Percentiles rank a stretch among this genome's conserved stretches.
Conservation (phyloP, 1,140 invertebrate genomes). For the Leptopilina boulardi region DNA sequence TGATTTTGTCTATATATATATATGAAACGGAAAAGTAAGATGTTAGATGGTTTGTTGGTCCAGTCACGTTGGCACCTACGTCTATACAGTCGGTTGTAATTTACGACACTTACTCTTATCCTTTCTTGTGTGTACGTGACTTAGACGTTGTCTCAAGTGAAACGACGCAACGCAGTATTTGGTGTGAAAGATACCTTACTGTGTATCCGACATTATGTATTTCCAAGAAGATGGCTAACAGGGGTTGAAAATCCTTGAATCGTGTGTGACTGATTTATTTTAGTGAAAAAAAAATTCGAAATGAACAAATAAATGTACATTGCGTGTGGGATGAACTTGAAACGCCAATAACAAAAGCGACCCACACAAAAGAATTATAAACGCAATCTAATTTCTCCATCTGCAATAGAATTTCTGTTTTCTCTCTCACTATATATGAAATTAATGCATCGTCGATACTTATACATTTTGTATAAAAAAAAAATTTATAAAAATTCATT, state of each 20-base stretch:
- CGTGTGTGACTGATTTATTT: slow-evolving; percentile 46
- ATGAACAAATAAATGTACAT: slow-evolving; percentile 32
- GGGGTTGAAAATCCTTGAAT: slow-evolving; percentile 12
- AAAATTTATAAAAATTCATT: too few relatives aligned
- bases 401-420: too few relatives aligned
- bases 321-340: slow-evolving; percentile 46
- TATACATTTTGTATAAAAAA: too few relatives aligned
- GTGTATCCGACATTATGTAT: slow-evolving; percentile 1
- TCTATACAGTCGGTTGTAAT: slow-evolving; percentile 3
- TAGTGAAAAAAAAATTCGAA: slow-evolving; percentile 53
- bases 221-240: background rate
- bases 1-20: background rate
- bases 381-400: slow-evolving; percentile 13
- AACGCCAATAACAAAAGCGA: slow-evolving; percentile 56
- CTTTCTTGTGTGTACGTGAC: background rate
- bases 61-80: slow-evolving; percentile 12
- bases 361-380: slow-evolving; percentile 50
- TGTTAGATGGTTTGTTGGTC: background rate
- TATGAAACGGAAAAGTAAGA: background rate
- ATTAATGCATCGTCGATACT: too few relatives aligned
- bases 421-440: too few relatives aligned
- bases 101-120: background rate
- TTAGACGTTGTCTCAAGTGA: slow-evolving; percentile 5
- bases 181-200: background rate
- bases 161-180: background rate